phyloP scores from a whole-genome alignment of 1,140 invertebrate genomes.

The Campoletis sonorensis region DNA sequence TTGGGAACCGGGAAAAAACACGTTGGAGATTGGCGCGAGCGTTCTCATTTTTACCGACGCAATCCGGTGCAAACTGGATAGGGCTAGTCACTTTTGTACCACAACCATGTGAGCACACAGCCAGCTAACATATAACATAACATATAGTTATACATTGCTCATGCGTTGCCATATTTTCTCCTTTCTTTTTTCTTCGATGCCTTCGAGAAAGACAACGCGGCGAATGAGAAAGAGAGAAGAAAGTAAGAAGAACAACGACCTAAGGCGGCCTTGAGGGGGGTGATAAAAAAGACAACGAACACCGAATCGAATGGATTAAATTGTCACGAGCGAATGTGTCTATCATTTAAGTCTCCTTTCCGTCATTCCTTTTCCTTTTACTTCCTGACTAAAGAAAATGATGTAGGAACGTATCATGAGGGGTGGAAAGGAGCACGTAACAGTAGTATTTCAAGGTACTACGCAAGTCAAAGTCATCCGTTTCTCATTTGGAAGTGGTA shows the following conservation, averaged over 20 bases:
- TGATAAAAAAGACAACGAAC: background rate
- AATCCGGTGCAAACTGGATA: slow-evolving; percentile 12
- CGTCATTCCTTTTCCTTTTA: too few relatives aligned
- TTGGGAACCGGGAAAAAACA: background rate
- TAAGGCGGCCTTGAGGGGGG: background rate
- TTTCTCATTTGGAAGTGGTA: too few relatives aligned
- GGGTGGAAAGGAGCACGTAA: too few relatives aligned
- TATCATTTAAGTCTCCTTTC: background rate
- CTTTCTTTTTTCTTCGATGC: background rate
- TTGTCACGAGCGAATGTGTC: background rate
- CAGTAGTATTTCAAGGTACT: too few relatives aligned
- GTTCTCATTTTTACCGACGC: slow-evolving; percentile 9
- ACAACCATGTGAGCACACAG: background rate
- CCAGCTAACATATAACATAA: background rate
- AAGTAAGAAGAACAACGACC: too few relatives aligned
- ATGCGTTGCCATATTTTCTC: background rate
- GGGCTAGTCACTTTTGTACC: background rate
- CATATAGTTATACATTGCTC: background rate
- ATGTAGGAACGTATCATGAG: too few relatives aligned
- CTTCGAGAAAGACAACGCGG: background rate
- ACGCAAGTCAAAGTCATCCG: too few relatives aligned
- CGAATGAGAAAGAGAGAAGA: background rate
- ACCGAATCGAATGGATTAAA: background rate
- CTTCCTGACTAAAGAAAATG: too few relatives aligned
- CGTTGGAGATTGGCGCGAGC: background rate